phyloP scores from a whole-genome alignment of 37 sponge, comb jelly and placozoan genomes.

The Diacarnus erythraeanus region DNA sequence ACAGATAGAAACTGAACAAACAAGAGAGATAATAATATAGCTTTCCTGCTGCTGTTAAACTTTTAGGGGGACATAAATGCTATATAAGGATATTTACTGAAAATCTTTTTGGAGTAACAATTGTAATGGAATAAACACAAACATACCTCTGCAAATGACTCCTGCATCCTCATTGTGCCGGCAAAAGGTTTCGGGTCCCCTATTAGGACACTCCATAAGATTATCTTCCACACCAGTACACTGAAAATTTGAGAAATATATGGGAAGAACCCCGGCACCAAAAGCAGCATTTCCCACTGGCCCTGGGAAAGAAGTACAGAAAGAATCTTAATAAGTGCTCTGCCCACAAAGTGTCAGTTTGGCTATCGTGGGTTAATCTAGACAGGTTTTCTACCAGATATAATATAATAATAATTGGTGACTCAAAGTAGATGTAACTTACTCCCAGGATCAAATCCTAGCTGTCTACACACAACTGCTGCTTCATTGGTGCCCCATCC shows the following conservation, averaged over 20 bases:
- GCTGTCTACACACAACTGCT: constrained; percentile 35
- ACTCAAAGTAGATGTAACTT: no score
- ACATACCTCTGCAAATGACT: constrained; percentile 15
- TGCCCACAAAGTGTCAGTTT: no score
- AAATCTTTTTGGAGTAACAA: no score
- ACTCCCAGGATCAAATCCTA: constrained; percentile 8
- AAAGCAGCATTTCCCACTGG: not conserved
- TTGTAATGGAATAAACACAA: not conserved
- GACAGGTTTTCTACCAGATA: no score
- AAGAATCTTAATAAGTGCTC: no score
- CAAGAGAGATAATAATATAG: not conserved
- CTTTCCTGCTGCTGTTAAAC: not conserved
- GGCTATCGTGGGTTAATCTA: no score
- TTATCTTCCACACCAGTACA: constrained; percentile 18
- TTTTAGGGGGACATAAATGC: not conserved
- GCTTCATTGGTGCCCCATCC: constrained; percentile 17
- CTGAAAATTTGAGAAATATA: not conserved
- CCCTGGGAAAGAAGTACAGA: no score
- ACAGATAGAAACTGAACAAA: not conserved
- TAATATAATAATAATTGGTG: no score
- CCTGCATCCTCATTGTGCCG: constrained; percentile 25
- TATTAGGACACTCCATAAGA: constrained; percentile 7
- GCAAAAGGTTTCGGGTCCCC: constrained; percentile 8
- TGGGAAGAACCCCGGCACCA: constrained; percentile 11
- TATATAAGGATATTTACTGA: not conserved